Conservation (phyloP, 2,113 vertebrate genomes). For the Dolichallabes microphthalmus region DNA sequence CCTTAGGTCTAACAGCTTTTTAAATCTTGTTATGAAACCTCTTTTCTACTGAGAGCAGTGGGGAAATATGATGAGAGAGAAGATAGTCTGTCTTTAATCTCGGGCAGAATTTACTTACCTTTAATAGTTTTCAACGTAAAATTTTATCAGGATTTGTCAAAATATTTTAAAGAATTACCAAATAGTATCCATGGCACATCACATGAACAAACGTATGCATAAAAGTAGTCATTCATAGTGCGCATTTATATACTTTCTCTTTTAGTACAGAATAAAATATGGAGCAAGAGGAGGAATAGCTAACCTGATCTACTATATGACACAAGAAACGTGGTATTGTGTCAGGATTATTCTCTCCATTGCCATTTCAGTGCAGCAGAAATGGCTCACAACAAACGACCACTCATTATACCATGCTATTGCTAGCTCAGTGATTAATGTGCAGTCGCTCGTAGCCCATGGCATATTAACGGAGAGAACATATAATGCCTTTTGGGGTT, state of each 20-base stretch:
- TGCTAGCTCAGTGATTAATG: constrained; percentile 33
- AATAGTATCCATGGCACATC: not conserved
- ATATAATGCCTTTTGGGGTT: constrained; percentile 31
- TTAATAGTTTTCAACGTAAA: constrained; percentile 18
- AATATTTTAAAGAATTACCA: not conserved
- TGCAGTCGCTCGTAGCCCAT: constrained; percentile 21
- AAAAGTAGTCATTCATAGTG: not conserved
- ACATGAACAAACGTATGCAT: not conserved
- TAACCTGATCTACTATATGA: not conserved
- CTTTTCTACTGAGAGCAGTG: constrained; percentile 16
- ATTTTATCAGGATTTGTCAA: not conserved
- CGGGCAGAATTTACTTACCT: not conserved
- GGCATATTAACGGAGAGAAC: constrained; percentile 35
- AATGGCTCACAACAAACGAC: constrained; percentile 29
- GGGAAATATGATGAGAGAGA: not conserved
- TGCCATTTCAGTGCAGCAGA: constrained; percentile 4
- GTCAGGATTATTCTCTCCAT: not conserved
- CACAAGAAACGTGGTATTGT: not conserved
- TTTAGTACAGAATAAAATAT: not conserved
- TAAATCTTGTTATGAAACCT: constrained; percentile 32
- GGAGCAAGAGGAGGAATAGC: not conserved
- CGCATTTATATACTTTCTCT: not conserved
- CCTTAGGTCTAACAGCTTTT: constrained; percentile 31
- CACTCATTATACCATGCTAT: constrained; percentile 31
- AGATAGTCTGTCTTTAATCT: constrained; percentile 23